Evolutionary conservation across 2,113 vertebrate species (phyloP).

Genomic region (Marcusenius ussheri): DNA sequence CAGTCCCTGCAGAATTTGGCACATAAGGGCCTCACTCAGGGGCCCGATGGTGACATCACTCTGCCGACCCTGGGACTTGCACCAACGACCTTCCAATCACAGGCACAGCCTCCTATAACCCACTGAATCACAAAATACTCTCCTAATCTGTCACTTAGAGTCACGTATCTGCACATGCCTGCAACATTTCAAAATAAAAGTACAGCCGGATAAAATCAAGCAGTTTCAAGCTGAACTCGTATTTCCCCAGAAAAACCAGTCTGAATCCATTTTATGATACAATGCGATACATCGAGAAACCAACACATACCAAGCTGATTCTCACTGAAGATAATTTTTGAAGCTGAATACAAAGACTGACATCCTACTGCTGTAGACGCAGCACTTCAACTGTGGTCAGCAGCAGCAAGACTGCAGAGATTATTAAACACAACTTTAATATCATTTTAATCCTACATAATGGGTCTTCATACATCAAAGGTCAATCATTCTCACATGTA

Average conservation of each 20-base stretch:
- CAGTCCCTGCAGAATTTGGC: neutral
- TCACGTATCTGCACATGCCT: neutral
- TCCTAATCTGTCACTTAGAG: neutral
- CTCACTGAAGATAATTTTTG: neutral
- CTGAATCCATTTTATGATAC: neutral
- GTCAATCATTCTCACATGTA: neutral
- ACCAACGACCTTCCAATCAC: neutral
- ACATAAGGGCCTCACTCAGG: neutral
- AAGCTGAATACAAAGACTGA: neutral
- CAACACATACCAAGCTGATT: neutral
- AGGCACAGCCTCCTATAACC: neutral
- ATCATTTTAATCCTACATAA: neutral
- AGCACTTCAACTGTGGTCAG: neutral
- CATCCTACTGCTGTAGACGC: neutral
- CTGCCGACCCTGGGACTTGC: neutral
- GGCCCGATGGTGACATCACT: neutral
- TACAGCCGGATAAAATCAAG: neutral
- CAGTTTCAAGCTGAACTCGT: neutral
- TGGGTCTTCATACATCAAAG: neutral
- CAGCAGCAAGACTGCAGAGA: neutral
- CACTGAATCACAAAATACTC: neutral
- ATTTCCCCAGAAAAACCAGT: neutral
- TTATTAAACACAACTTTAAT: neutral
- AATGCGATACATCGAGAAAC: neutral
- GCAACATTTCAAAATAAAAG: neutral